These are phyloP conservation scores for Syngnathus acus DNA, from an alignment of 2,797 vertebrate species.

Conservation along the genomic window DNA sequence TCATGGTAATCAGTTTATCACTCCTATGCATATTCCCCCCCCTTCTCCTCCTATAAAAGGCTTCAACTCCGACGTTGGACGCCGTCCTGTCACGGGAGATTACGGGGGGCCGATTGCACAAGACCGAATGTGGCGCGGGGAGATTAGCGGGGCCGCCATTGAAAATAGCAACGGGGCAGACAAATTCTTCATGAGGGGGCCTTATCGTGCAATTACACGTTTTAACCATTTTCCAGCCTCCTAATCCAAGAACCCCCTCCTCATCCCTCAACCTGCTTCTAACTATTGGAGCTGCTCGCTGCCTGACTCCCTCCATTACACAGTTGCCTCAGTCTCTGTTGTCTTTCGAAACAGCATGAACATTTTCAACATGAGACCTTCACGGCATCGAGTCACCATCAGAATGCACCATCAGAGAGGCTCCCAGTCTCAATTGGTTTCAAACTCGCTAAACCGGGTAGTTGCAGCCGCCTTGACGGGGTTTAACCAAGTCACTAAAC, in stretches of 20 bases:
- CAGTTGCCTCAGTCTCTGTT: neutral
- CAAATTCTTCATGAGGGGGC: slow-evolving; percentile 96
- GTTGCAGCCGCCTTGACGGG: neutral
- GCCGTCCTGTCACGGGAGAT: slow-evolving; percentile 95
- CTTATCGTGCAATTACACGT: slow-evolving; percentile 99
- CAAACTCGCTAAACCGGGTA: neutral
- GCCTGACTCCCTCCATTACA: slow-evolving; percentile 7
- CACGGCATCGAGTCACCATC: neutral
- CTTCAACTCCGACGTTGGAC: slow-evolving; percentile 87
- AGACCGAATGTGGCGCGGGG: slow-evolving; percentile 91
- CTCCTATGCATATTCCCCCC: slow-evolving; percentile 88
- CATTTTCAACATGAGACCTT: neutral
- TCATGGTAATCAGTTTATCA: slow-evolving; percentile 99
- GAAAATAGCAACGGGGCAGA: slow-evolving; percentile 96
- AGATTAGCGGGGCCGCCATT: slow-evolving; percentile 92
- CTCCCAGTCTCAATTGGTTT: neutral
- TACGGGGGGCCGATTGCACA: slow-evolving; percentile 98
- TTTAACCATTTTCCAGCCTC: slow-evolving; percentile 96
- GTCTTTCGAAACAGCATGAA: neutral
- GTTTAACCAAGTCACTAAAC: slow-evolving; percentile 7
- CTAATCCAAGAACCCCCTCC: slow-evolving; percentile 84
- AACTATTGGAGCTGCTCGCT: slow-evolving; percentile 46
- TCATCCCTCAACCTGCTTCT: slow-evolving; percentile 59
- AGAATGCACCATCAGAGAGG: neutral
- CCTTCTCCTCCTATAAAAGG: slow-evolving; percentile 88